Percentiles rank a stretch among this genome's conserved stretches.
These are phyloP conservation scores for Dryobotodes eremita DNA, from an alignment of 2,888 invertebrate species.

Conservation along the genomic window DNA sequence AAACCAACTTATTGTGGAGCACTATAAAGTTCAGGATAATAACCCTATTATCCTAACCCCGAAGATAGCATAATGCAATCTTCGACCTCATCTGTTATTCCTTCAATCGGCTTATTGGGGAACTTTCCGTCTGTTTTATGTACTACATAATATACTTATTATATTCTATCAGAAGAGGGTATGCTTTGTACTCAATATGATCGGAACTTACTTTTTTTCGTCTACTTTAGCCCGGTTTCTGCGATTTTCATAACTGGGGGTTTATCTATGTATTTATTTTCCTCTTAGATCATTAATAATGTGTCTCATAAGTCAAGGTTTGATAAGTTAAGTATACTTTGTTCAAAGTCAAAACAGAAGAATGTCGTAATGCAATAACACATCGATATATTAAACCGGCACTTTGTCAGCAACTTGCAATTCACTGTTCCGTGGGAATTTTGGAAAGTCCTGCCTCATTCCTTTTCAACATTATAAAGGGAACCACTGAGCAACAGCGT, in stretches of 20 bases:
- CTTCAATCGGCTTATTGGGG: conserved; percentile 38
- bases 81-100: conserved; percentile 35
- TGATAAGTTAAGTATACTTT: neutral
- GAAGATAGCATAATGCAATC: conserved; percentile 35
- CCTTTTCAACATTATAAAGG: neutral
- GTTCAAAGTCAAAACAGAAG: no score
- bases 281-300: neutral
- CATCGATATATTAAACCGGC: neutral
- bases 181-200: neutral
- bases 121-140: conserved; percentile 21
- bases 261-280: neutral
- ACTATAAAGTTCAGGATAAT: conserved; percentile 34
- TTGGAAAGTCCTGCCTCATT: no score
- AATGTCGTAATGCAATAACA: no score
- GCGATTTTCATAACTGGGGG: neutral
- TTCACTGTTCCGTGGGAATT: neutral
- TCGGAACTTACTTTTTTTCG: neutral
- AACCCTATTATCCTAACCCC: neutral
- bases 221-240: neutral
- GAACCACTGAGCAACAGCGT: neutral
- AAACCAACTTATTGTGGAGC: conserved; percentile 1
- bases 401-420: neutral
- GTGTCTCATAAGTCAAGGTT: neutral
- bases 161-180: neutral
- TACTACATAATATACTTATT: neutral